Percentiles rank a stretch among this genome's conserved stretches.
These are phyloP conservation scores for Pelodiscus sinensis DNA, from an alignment of 2,113 vertebrate species.

Conservation along the genomic window DNA sequence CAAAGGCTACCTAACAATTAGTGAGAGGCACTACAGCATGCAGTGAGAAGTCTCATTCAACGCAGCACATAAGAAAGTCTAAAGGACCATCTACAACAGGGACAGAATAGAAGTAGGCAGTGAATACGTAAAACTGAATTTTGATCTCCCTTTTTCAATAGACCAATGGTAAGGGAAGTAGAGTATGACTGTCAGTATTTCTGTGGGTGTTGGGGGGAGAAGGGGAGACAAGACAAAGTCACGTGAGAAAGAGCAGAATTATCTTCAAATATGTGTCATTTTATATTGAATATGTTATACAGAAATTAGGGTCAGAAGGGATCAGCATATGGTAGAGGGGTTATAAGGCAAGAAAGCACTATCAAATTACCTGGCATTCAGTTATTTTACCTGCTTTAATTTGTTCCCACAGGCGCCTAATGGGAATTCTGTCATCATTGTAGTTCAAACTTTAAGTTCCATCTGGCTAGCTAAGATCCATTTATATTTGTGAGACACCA, in stretches of 20 bases:
- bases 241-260: constrained; percentile 8
- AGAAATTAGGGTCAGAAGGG: constrained; percentile 15
- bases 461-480: neutral
- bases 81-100: neutral
- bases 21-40: neutral
- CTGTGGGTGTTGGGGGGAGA: neutral
- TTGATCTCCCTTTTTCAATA: constrained; percentile 8
- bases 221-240: neutral
- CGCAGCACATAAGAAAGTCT: neutral
- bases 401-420: neutral
- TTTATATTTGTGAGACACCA: neutral
- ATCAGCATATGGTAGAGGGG: neutral
- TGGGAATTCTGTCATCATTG: neutral
- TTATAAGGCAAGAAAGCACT: neutral
- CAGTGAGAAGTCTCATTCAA: neutral
- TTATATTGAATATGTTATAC: constrained; percentile 14
- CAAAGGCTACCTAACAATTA: neutral
- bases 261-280: constrained; percentile 8
- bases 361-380: neutral
- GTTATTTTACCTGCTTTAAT: neutral
- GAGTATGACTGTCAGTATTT: constrained; percentile 47
- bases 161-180: neutral
- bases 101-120: constrained; percentile 18
- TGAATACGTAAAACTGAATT: constrained; percentile 25
- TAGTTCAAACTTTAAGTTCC: neutral